Percentiles rank a stretch among this genome's conserved stretches.
These are phyloP conservation scores for Drosophila recens DNA, from an alignment of 2,888 invertebrate species.

Conservation along the genomic window DNA sequence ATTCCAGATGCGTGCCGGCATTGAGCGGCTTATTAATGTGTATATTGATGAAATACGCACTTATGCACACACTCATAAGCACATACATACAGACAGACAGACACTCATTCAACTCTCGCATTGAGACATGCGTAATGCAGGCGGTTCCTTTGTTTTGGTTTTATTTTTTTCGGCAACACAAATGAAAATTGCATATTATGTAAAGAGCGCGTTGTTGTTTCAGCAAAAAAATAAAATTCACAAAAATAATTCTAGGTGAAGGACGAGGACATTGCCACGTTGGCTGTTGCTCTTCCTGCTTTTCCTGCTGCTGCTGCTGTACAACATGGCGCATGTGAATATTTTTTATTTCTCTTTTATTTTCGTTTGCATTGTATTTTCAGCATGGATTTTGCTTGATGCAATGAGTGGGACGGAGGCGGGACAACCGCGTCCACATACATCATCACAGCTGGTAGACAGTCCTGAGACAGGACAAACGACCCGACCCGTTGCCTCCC, in stretches of 20 bases:
- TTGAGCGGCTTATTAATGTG: constrained; percentile 79
- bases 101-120: constrained; percentile 37
- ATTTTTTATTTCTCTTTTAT: constrained; percentile 32
- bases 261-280: constrained; percentile 73
- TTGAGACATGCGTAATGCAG: constrained; percentile 73
- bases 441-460: constrained; percentile 74
- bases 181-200: constrained; percentile 82
- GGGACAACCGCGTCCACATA: constrained; percentile 56
- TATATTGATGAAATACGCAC: constrained; percentile 81
- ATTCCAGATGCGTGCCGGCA: constrained; percentile 40
- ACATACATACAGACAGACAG: constrained; percentile 28
- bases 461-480: constrained; percentile 65
- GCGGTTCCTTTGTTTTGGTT: constrained; percentile 52
- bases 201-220: constrained; percentile 62
- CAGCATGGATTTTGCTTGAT: constrained; percentile 50
- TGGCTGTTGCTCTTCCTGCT: constrained; percentile 24
- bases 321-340: constrained; percentile 59
- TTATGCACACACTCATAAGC: constrained; percentile 44
- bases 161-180: constrained; percentile 63
- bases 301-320: constrained; percentile 16
- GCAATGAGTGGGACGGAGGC: constrained; percentile 6
- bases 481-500: constrained; percentile 36
- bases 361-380: constrained; percentile 66
- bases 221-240: constrained; percentile 62
- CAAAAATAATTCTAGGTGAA: constrained; percentile 83